Evolutionary conservation across 2,797 vertebrate genomes (phyloP), one percentile per base, ranked within the genome.

Genomic region (Cryptoprocta ferox): DNA sequence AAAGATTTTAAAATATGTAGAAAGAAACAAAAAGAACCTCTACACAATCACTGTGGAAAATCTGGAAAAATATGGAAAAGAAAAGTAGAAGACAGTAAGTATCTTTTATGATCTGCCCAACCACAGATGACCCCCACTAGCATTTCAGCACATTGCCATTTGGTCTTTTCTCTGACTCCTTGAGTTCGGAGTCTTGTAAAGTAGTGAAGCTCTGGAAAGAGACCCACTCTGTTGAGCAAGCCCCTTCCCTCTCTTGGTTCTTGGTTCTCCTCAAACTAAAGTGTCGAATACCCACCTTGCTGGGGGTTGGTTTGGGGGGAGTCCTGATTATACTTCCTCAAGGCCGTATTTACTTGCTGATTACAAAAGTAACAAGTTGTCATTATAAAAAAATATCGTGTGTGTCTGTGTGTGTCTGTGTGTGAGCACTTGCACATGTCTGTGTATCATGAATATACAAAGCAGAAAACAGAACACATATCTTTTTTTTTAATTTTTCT

Each of bases 51-150:
- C 45, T 32, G 18, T 66, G 70, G 68, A 78, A 87, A 89, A 78
- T 45, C 2, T 63, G 70, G 21, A 37, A 92, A 70, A 81, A 81
- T 15, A 14, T 2, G 50, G 42, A 50, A 61, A 76, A 82, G 39
- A 15, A 70, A 30, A 84, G 56, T 59, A 81, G 65, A 88, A 82
- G 78, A 83, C 24, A 96, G 84, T 35, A 48, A 78, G 21, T 73
- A 18, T 39, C 42, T 50, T 87, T 37, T 7, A 7, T 30, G n/a
- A 68, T 35, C 48, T 81, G 37, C 48, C 66, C 48, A 91, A 82
- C 21, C 6, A 28, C 76, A 73, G 42, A 16, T 15, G n/a, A 28
- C 26, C 26, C 39, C 32, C 28, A 37, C 30, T 14, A 16, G 42
- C 70, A 56, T 88, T 35, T 79, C 3, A 11, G 48, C 21, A 78